Evolutionary conservation across 2,113 vertebrate genomes (phyloP), one percentile per base, ranked within the genome.

Genomic region (Brachyhypopomus gauderio): DNA sequence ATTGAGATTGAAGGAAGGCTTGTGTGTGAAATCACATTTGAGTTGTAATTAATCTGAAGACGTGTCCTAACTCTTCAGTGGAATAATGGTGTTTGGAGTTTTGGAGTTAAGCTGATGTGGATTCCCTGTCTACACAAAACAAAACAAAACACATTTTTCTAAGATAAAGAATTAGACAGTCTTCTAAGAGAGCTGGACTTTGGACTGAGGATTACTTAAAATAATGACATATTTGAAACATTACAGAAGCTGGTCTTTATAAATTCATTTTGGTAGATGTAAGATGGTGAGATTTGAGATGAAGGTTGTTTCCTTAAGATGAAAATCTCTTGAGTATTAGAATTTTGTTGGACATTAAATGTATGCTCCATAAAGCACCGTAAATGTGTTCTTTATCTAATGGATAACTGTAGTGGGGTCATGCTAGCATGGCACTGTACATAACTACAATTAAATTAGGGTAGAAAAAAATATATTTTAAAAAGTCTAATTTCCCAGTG

Each of bases 11-110:
- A 71, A 74, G 81, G 62, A 76, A 83, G 75, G 78, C 27, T 72
- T 79, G 59, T 75, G 62, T 81, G 55, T 70, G 52, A 80, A 83
- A 84, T 85, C 72, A 79, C 89, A 89, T 90, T 85, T 90, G 85
- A 85, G 88, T 80, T 16, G 85, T 86, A 86, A 88, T 90, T 92
- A 84, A 78, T 67, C 76, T 55, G 48, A 67, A 55, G 34, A 23
- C 82, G 30, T 80, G 25, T 25, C 16, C 73, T 87, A 81, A 80
- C 72, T 69, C 73, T 82, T 72, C 52, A 19, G 59, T 45, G 72
- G 63, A 75, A 83, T 66, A 76, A 84, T 84, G 19, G 17, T 12
- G 58, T 60, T 30, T 30, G 30, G 3, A 27, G n/a, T n/a, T 76
- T 82, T 64, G 55, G 36, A 41, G 16, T 59, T 30, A 58, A 20